phyloP scores from a whole-genome alignment of 2,888 invertebrate species.

The Antheraea yamamai region DNA sequence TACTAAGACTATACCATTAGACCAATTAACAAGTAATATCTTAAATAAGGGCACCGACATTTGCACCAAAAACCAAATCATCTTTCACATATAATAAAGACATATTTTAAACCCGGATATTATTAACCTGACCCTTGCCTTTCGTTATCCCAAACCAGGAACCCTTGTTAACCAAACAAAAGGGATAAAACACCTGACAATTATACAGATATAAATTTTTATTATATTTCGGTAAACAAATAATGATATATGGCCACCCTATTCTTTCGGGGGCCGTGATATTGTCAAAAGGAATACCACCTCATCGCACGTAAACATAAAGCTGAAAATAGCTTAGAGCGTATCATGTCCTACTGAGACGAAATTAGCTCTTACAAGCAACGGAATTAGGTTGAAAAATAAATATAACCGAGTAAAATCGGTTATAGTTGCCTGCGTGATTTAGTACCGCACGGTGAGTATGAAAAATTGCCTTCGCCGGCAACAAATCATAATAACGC shows the following conservation, averaged over 20 bases:
- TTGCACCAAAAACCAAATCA: neutral
- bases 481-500: slow-evolving; percentile 56
- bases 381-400: slow-evolving; percentile 45
- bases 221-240: slow-evolving; percentile 17
- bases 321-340: slow-evolving; percentile 6
- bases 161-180: slow-evolving; percentile 18
- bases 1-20: too few species aligned
- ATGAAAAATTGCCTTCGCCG: slow-evolving; percentile 55
- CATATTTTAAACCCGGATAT: neutral
- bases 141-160: slow-evolving; percentile 4
- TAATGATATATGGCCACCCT: neutral
- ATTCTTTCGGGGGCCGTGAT: neutral
- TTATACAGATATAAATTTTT: slow-evolving; percentile 16
- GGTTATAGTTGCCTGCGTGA: slow-evolving; percentile 25
- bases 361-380: slow-evolving; percentile 12
- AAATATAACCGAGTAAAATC: neutral
- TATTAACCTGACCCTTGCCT: neutral
- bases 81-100: neutral
- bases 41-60: neutral
- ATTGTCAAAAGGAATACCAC: neutral
- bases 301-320: neutral
- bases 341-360: neutral
- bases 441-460: slow-evolving; percentile 48
- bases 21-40: neutral
- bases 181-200: slow-evolving; percentile 13